These are phyloP conservation scores for Falco punctatus DNA, from an alignment of 2,113 vertebrate genomes.

Conservation along the genomic window DNA sequence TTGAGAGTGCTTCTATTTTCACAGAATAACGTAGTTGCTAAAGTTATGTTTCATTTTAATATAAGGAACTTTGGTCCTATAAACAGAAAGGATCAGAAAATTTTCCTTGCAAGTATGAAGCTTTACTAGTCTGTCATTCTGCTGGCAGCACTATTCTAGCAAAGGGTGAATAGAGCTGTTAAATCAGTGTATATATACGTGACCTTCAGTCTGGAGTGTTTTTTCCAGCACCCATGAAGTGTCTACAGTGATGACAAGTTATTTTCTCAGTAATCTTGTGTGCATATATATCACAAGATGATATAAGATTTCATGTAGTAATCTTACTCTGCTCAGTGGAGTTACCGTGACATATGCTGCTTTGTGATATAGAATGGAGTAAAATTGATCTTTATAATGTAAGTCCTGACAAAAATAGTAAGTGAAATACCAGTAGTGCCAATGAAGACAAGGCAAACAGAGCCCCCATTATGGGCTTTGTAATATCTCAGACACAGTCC, in stretches of 20 bases:
- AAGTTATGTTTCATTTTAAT: background rate
- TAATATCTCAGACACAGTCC: slow-evolving; percentile 53
- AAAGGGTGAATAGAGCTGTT: slow-evolving; percentile 18
- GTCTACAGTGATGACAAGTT: slow-evolving; percentile 41
- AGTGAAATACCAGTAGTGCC: slow-evolving; percentile 30
- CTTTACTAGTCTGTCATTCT: background rate
- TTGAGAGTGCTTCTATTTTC: background rate
- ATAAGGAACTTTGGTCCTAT: background rate
- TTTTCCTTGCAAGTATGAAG: background rate
- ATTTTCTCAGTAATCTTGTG: slow-evolving; percentile 57
- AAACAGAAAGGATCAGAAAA: background rate
- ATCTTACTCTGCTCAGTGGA: slow-evolving; percentile 38
- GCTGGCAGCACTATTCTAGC: background rate
- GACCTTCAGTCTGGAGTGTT: slow-evolving; percentile 37
- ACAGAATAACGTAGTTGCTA: background rate
- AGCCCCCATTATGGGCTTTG: background rate
- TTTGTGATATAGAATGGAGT: slow-evolving; percentile 42
- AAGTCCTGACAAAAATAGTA: slow-evolving; percentile 54
- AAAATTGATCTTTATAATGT: slow-evolving; percentile 56
- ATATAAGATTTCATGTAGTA: slow-evolving; percentile 42
- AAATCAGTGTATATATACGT: background rate
- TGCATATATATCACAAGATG: slow-evolving; percentile 52
- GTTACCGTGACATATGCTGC: slow-evolving; percentile 59
- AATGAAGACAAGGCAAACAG: slow-evolving; percentile 5
- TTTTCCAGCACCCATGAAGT: slow-evolving; percentile 52